Evolutionary conservation across 2,888 invertebrate species (phyloP).

Genomic region (Clitarchus hookeri): DNA sequence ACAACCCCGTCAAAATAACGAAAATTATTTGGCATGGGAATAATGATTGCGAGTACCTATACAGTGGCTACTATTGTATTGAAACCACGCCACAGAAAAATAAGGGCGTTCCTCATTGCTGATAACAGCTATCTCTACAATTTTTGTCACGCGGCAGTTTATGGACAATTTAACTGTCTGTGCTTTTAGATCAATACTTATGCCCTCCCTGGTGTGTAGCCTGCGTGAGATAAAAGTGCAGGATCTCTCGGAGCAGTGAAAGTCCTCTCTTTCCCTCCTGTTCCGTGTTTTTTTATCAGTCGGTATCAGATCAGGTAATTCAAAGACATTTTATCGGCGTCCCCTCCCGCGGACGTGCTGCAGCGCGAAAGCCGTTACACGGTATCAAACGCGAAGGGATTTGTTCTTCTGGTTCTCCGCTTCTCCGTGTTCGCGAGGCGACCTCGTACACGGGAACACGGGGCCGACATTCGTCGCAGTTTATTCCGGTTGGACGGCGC

Average conservation of each 20-base stretch:
- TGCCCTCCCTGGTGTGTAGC: not conserved
- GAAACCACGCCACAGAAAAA: no score
- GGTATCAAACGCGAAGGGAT: not conserved
- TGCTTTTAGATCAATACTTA: not conserved
- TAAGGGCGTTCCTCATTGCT: no score
- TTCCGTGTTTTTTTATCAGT: not conserved
- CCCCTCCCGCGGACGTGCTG: not conserved
- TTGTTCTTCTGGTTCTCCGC: not conserved
- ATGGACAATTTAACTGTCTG: not conserved
- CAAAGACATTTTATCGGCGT: not conserved
- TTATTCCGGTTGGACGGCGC: not conserved
- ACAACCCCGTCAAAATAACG: no score
- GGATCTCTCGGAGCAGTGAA: not conserved
- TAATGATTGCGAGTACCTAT: no score
- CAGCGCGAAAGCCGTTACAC: not conserved
- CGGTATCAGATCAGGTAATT: constrained; percentile 6
- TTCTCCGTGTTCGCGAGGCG: not conserved
- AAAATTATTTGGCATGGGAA: no score
- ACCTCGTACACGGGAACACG: not conserved
- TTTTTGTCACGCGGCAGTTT: no score
- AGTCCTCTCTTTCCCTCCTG: not conserved
- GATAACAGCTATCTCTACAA: no score
- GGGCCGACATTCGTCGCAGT: not conserved
- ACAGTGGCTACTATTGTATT: no score
- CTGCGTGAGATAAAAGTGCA: not conserved